Base-by-base conservation (phyloP, 2,888 invertebrate species). In the Macroteleia sp. region DNA sequence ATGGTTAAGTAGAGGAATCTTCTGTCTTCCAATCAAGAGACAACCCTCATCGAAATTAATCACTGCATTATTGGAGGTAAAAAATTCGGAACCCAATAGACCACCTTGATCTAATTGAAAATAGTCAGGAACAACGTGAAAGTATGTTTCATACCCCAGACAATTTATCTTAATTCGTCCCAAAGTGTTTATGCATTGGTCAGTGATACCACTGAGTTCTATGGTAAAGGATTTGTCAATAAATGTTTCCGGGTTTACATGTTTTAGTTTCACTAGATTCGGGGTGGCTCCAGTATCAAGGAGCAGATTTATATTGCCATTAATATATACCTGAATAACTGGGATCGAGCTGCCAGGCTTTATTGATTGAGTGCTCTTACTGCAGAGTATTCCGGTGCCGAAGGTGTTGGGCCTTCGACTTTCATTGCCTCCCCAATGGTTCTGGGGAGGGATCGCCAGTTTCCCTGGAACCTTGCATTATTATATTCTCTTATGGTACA, bases 141-240 rank as follows among this genome's bases (percentile, higher is more conserved):
- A 66, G 41, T 46, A n/a, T 0, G 32, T 28, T 5, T 66, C 46
- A 1, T 2, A 8, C 0, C 22, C 36, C 10, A 20, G 1, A 8
- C 44, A 20, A 2, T 10, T 10, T 2, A 34, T 32, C 16, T 16
- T 25, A 87, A 86, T 10, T 90, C 82, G 32, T 25, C 59, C 59
- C 2, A 44, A 34, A 3, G 59, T 59, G 2, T 14, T 4, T 6
- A 59, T 8, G 10, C 12, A 2, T 22, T 59, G 44, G 1, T 12
- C 6, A 1, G 32, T 46, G 5, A 59, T 59, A 16, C 59, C 59
- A 10, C 6, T 46, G 1, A 59, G 22, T 9, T 1, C 22, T 2
- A 46, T 8, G 3, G 10, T 30, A 4, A 30, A 6, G 10, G 6
- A 28, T 12, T 4, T 2, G 12, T 59, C 16, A 1, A 59, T 44